A percentile compares a stretch with the other conserved stretches of the same genome.
These are phyloP conservation scores for Drosophila buzzatii DNA, from an alignment of 2,888 invertebrate genomes.

Conservation along the genomic window DNA sequence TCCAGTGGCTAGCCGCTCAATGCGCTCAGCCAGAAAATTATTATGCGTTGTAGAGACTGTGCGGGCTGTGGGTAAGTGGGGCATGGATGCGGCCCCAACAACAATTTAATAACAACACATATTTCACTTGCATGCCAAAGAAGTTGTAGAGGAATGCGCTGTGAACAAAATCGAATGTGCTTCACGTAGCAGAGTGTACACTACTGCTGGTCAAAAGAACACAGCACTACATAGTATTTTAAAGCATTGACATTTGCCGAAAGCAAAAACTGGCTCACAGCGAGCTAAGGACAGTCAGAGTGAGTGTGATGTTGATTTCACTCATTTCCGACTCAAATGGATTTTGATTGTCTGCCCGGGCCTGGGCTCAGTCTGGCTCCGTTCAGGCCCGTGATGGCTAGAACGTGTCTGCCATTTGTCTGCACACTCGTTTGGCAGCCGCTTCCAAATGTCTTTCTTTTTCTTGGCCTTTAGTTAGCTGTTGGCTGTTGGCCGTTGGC, in stretches of 20 bases:
- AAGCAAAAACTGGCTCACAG: conserved; percentile 10
- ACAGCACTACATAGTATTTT: conserved; percentile 47
- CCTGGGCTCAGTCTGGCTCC: conserved; percentile 7
- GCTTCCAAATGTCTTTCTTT: conserved; percentile 75
- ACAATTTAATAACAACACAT: conserved; percentile 81
- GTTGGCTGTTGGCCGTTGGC: conserved; percentile 42
- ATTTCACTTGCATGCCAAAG: conserved; percentile 78
- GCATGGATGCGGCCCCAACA: conserved; percentile 60
- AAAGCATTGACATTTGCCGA: conserved; percentile 69
- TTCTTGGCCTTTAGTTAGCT: conserved; percentile 51
- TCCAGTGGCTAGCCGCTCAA: conserved; percentile 38
- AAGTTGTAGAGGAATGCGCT: conserved; percentile 68
- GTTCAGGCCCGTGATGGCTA: conserved; percentile 51
- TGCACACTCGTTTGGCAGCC: conserved; percentile 70
- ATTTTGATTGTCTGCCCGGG: conserved; percentile 76
- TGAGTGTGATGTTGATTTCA: conserved; percentile 70
- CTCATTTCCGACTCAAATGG: conserved; percentile 81
- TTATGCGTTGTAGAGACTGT: conserved; percentile 60
- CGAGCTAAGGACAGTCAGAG: conserved; percentile 36
- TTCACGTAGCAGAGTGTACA: conserved; percentile 41
- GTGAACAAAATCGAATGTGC: conserved; percentile 53
- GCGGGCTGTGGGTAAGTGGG: conserved; percentile 8
- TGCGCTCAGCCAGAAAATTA: conserved; percentile 72
- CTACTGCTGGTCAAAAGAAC: neutral
- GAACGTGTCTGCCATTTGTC: conserved; percentile 79